phyloP scores from a whole-genome alignment of 2,113 vertebrate genomes.

The Ceyx cyanopectus region DNA sequence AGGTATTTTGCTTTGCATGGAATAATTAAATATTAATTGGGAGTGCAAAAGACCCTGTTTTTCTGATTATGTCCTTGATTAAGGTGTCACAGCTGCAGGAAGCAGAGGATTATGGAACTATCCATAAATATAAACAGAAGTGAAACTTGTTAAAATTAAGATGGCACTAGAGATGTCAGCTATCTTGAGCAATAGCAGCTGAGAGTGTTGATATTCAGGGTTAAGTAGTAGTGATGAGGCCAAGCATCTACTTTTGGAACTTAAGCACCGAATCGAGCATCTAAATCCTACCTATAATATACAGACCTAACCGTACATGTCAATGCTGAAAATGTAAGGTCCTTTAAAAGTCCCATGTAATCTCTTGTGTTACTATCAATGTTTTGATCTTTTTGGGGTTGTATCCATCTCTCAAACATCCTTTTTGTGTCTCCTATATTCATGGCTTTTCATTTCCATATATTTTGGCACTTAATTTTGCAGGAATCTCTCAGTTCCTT shows the following conservation, averaged over 20 bases:
- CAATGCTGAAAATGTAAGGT: neutral
- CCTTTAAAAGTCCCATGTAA: neutral
- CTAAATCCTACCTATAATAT: neutral
- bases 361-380: neutral
- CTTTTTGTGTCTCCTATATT: neutral
- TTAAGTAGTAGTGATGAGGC: neutral
- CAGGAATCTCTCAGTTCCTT: neutral
- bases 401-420: neutral
- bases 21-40: constrained; percentile 65
- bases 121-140: constrained; percentile 4
- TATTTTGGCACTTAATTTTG: neutral
- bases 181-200: constrained; percentile 31
- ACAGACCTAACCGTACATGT: neutral
- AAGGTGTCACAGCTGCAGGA: neutral
- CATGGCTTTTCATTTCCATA: neutral
- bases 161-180: neutral
- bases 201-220: neutral
- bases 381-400: neutral
- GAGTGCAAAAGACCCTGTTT: neutral
- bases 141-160: constrained; percentile 43
- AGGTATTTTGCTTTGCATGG: constrained; percentile 1
- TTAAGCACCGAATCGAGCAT: neutral
- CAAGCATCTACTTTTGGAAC: constrained; percentile 8
- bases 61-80: neutral
- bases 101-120: constrained; percentile 17